Percentiles rank a stretch among this genome's conserved stretches.
phyloP scores from a whole-genome alignment of 2,888 invertebrate species.

The Callyntrura sp. region DNA sequence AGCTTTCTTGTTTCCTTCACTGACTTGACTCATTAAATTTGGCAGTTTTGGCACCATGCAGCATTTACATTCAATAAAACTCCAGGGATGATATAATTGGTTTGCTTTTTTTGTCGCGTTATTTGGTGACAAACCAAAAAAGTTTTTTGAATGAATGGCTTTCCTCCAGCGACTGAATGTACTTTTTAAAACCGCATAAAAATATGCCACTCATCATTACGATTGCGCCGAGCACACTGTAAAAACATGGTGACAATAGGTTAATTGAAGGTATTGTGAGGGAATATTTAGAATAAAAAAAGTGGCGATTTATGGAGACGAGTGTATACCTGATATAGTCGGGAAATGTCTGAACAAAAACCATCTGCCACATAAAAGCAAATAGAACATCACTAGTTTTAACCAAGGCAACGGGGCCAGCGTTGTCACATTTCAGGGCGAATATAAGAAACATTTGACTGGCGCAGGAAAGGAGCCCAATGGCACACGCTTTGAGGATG shows the following conservation, averaged over 20 bases:
- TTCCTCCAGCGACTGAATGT: conserved; percentile 79
- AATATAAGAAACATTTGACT: conserved; percentile 83
- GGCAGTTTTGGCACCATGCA: background rate
- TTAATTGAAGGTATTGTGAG: too few species aligned
- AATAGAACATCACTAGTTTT: conserved; percentile 82
- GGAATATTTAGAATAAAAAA: conserved; percentile 19
- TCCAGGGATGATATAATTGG: too few species aligned
- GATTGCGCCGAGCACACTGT: conserved; percentile 79
- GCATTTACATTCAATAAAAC: background rate
- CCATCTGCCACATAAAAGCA: conserved; percentile 82
- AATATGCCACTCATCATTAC: conserved; percentile 81
- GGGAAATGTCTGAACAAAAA: conserved; percentile 76
- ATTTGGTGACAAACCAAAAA: conserved; percentile 80
- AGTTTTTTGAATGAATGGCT: conserved; percentile 67
- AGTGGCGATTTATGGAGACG: background rate
- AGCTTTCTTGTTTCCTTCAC: background rate
- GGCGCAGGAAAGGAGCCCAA: conserved; percentile 80
- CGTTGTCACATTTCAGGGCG: conserved; percentile 81
- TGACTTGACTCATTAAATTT: too few species aligned
- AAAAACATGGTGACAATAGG: background rate
- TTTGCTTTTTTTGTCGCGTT: background rate
- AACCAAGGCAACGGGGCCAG: conserved; percentile 81
- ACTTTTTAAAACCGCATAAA: conserved; percentile 81
- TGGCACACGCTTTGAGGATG: conserved; percentile 77
- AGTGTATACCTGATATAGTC: conserved; percentile 78